Conservation (phyloP, 1,140 invertebrate species). For the Cephus cinctus region DNA sequence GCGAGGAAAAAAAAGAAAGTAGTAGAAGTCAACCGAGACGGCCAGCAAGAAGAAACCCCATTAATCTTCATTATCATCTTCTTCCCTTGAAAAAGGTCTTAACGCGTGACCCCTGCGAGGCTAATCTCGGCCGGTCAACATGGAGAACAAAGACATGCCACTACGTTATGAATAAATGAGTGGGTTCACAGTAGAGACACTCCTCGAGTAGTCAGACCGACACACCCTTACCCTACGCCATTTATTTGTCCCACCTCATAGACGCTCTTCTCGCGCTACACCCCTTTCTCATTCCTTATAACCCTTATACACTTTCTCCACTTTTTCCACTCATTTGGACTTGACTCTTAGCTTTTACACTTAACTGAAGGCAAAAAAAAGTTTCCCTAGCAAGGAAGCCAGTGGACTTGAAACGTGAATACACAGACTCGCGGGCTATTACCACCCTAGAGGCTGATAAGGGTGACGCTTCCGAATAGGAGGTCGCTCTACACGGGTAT, state of each 20-base stretch:
- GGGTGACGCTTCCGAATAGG: conserved; percentile 38
- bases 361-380: no score
- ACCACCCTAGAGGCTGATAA: conserved; percentile 31
- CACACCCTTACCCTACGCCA: no score
- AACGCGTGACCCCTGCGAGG: not conserved
- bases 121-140: not conserved
- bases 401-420: conserved; percentile 36
- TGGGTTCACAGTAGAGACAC: no score
- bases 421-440: conserved; percentile 41
- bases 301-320: no score
- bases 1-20: no score
- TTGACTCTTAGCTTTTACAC: no score
- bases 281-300: no score
- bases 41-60: not conserved
- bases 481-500: conserved; percentile 37
- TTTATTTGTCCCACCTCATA: no score
- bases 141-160: not conserved
- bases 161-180: not conserved
- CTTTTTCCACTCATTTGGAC: no score
- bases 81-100: not conserved
- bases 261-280: no score
- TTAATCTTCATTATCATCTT: not conserved
- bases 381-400: conserved; percentile 18
- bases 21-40: no score
- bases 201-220: no score